Percentiles rank a stretch among this genome's conserved stretches.
These are phyloP conservation scores for Puffinus mauretanicus DNA, from an alignment of 2,113 vertebrate genomes.

Conservation along the genomic window DNA sequence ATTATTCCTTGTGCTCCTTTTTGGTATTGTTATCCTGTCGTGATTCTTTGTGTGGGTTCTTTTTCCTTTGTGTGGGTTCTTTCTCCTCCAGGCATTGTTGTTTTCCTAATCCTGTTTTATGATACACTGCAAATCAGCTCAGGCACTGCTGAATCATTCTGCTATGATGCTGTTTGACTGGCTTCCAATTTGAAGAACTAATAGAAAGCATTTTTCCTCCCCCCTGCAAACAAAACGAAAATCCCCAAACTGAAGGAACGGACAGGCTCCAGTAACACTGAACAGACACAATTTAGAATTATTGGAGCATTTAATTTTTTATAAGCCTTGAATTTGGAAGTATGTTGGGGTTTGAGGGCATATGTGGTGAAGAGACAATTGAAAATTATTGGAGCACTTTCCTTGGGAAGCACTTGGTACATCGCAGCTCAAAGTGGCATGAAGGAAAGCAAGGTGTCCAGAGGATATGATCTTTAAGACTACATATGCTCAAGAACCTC, in stretches of 20 bases:
- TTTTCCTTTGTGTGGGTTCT: slow-evolving; percentile 33
- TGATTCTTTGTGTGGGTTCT: slow-evolving; percentile 30
- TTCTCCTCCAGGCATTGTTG: slow-evolving; percentile 36
- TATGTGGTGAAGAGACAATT: slow-evolving; percentile 20
- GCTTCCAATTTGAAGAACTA: slow-evolving; percentile 54
- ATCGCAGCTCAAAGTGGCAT: neutral
- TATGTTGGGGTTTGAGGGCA: neutral
- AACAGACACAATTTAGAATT: slow-evolving; percentile 62
- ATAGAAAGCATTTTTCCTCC: slow-evolving; percentile 33
- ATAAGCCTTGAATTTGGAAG: slow-evolving; percentile 50
- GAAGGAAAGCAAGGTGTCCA: neutral
- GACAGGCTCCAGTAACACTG: slow-evolving; percentile 45
- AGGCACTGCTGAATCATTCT: slow-evolving; percentile 49
- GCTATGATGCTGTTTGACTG: slow-evolving; percentile 36
- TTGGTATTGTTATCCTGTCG: slow-evolving; percentile 30
- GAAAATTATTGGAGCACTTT: slow-evolving; percentile 32
- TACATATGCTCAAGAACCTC: neutral
- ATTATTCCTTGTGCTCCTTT: slow-evolving; percentile 33
- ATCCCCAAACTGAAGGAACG: slow-evolving; percentile 21
- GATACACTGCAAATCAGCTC: slow-evolving; percentile 19
- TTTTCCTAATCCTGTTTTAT: slow-evolving; percentile 55
- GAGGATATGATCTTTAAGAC: neutral
- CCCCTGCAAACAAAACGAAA: slow-evolving; percentile 12
- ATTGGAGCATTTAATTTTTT: slow-evolving; percentile 65
- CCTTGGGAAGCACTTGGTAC: neutral